Evolutionary conservation across 2,113 vertebrate species (phyloP), one percentile per base, ranked within the genome.

Genomic region (Aspidoscelis tigris): DNA sequence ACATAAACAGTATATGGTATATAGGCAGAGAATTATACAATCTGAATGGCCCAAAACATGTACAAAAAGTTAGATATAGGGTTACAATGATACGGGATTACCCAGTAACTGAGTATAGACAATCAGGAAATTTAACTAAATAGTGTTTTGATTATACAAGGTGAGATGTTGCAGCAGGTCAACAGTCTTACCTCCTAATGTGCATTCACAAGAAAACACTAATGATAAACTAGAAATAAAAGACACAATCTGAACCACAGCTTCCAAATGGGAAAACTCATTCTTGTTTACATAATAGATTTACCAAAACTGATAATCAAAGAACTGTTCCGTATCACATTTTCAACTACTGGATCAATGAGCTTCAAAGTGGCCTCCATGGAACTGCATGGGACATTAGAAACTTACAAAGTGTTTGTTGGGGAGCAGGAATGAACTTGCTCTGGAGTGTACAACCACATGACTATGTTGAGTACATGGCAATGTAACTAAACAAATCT

Each of bases 191-290:
- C 53, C 39, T 66, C 73, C 80, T 22, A 71, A 50, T 39, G 39
- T 12, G 22, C n/a, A 44, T 41, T 78, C 65, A 77, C 14, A 69
- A 14, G 83, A 33, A 81, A 69, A 2, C 77, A 41, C 5, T 77
- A 80, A 22, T 80, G 76, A 43, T 55, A 87, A 88, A 84, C 5
- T 8, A 66, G 41, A 7, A 82, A 82, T 44, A n/a, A 55, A 88
- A 84, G 7, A 24, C 80, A 76, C 10, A 86, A 24, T 76, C 33
- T 81, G 3, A 91, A 66, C 1, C 81, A 41, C 16, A 53, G 1
- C 53, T 79, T 26, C 74, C 20, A 71, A 43, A 1, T 65, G 24
- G 26, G 11, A 43, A 21, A 20, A 80, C 83, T 78, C 1, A 53
- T 88, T 85, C 81, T 41, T 53, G 66, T 68, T 71, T 73, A 78